phyloP scores from a whole-genome alignment of 2,888 invertebrate genomes.

The Octodonta nipae region DNA sequence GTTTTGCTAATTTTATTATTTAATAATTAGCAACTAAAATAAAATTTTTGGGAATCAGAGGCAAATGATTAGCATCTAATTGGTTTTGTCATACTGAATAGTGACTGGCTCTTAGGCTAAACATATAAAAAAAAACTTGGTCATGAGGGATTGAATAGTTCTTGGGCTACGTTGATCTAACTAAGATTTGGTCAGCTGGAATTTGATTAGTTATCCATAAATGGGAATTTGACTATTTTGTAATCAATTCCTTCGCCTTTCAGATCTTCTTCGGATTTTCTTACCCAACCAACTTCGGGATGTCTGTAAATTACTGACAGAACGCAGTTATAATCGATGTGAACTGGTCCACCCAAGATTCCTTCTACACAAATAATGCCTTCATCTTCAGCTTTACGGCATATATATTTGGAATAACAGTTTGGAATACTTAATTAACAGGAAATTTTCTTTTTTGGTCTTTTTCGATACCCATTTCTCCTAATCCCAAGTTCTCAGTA shows the following conservation, averaged over 20 bases:
- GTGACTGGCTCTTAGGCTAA: too few relatives aligned
- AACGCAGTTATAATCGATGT: slow-evolving; percentile 98
- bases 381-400: slow-evolving; percentile 99
- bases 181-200: too few relatives aligned
- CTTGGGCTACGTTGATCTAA: too few relatives aligned
- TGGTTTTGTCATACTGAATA: too few relatives aligned
- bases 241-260: background rate
- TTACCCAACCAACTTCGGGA: slow-evolving; percentile 98
- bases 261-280: slow-evolving; percentile 83
- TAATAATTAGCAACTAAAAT: too few relatives aligned
- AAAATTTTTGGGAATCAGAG: too few relatives aligned
- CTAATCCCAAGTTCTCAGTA: slow-evolving; percentile 79
- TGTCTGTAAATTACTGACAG: slow-evolving; percentile 98
- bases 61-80: too few relatives aligned
- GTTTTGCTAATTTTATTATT: too few relatives aligned
- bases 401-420: slow-evolving; percentile 83
- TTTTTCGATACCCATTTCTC: slow-evolving; percentile 78
- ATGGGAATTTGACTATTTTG: background rate
- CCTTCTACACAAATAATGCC: slow-evolving; percentile 41
- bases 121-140: too few relatives aligned
- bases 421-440: slow-evolving; percentile 88
- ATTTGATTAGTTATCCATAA: background rate
- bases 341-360: slow-evolving; percentile 68
- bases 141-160: too few relatives aligned
- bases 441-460: slow-evolving; percentile 90